Evolutionary conservation across 2,113 vertebrate species (phyloP), one percentile per base, ranked within the genome.

Genomic region (Himantopus leucocephalus): DNA sequence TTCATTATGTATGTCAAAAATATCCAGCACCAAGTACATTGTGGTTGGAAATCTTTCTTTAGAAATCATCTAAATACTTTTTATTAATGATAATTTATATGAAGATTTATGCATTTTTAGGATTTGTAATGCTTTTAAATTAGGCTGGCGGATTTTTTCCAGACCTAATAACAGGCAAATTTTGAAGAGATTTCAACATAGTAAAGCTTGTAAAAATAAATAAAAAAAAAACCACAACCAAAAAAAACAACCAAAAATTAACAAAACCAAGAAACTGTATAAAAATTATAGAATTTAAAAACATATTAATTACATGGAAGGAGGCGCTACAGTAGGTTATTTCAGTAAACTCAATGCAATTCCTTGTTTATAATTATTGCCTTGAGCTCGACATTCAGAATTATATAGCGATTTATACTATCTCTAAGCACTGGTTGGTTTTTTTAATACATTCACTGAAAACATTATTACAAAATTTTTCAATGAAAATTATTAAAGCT

Each of bases 331-430:
- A 43, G 32, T 56, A 91, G 71, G 16, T 96, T 94, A 60, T 96
- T 95, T 93, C 66, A 96, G 94, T 78, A 96, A 97, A 26, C 52
- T 96, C 59, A 96, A 13, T 78, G 59, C 32, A 89, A 66, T 94
- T 97, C 62, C 87, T 90, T 96, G 77, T 96, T 96, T 97, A 45
- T 96, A 95, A 94, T 91, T 94, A 70, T 58, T 96, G 81, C 80
- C 76, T 94, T 94, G 70, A 96, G 84, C 88, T 92, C 73, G 93
- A 39, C 72, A 93, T 91, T 50, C 53, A 95, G 68, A 97, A 75
- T 74, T 94, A 80, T 56, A 30, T 41, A 43, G 70, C 79, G 35
- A 72, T 90, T 94, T 89, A 48, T 74, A 75, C 37, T 63, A 43
- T 84, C 24, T 96, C 59, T 43, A 79, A 86, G 58, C 47, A 64